Base-by-base conservation (phyloP, 2,888 invertebrate genomes). In the Hemistola chrysoprasaria region DNA sequence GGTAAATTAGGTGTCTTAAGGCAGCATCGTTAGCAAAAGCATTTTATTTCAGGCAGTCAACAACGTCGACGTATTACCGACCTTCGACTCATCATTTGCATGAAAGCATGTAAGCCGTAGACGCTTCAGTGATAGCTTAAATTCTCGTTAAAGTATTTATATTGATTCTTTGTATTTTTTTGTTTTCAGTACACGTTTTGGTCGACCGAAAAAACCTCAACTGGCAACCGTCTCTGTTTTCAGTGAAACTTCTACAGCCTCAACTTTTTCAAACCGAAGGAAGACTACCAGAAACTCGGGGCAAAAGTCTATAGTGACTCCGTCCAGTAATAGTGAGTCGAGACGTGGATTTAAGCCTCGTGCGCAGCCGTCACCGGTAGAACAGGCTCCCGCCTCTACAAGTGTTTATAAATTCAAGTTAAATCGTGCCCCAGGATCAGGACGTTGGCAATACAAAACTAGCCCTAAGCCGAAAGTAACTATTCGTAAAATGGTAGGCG, bases 381-480 rank as follows among this genome's bases (percentile, higher is more conserved):
- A 93, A 53, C 85, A 89, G 63, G 81, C 84, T 6, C 78, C 88
- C 27, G 62, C 88, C 10, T 88, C 92, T 3, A 92, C 92, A 23
- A 92, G 93, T 52, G 82, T 94, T 42, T 95, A 94, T 68, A 95
- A 95, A 79, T 93, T 95, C 62, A 96, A 96, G 73, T 81, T 96
- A 26, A 95, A 95, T 65, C 90, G 96, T 28, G 91, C 95, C 7
- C 95, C 94, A 30, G 96, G 96, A 2, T 93, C 94, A 27, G 96
- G 96, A 35, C 92, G 97, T 56, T 97, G 97, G 97, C 95, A 96
- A 61, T 97, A 96, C 78, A 96, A 96, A 82, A 95, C 96, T 6
- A 95, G 96, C 11, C 93, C 96, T 0, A 97, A 96, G 74, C 96
- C 97, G 2, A 92, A 95, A 72, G 93, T 97, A 5, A 92, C 92